These are phyloP conservation scores for Drosophila neonasuta DNA, from an alignment of 2,888 invertebrate genomes.

Conservation along the genomic window DNA sequence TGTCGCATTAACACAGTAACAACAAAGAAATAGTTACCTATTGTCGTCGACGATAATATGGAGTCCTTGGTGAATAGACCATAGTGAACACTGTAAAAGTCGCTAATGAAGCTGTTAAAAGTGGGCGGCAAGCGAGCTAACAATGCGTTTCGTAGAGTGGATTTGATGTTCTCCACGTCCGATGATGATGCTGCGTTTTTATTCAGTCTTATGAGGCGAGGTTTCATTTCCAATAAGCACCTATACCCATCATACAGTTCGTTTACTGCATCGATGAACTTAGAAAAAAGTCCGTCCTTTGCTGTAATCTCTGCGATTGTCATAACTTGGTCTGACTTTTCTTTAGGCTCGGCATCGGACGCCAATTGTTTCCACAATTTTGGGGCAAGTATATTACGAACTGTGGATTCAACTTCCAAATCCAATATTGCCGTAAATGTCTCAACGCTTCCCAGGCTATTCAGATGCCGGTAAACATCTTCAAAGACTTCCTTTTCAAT, in stretches of 20 bases:
- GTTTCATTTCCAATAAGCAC: constrained; percentile 61
- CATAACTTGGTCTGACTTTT: constrained; percentile 25
- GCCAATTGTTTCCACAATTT: constrained; percentile 80
- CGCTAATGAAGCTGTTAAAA: constrained; percentile 87
- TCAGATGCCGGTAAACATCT: constrained; percentile 45
- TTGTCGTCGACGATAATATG: constrained; percentile 50
- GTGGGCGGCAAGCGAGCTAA: constrained; percentile 88
- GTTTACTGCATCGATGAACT: constrained; percentile 78
- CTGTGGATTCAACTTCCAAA: constrained; percentile 72
- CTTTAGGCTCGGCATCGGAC: constrained; percentile 20
- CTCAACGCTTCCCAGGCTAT: constrained; percentile 37
- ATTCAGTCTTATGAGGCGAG: constrained; percentile 58
- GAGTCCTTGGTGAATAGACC: constrained; percentile 85
- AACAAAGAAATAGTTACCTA: constrained; percentile 48
- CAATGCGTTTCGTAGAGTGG: constrained; percentile 79
- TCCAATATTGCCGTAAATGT: constrained; percentile 70
- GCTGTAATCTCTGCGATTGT: constrained; percentile 50
- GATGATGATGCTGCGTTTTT: constrained; percentile 16
- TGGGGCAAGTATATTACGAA: constrained; percentile 77
- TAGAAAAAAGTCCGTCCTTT: constrained; percentile 65
- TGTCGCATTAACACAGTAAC: not conserved
- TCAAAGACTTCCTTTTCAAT: constrained; percentile 42
- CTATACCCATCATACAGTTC: constrained; percentile 74
- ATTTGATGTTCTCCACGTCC: constrained; percentile 84
- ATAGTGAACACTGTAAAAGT: constrained; percentile 90